These are phyloP conservation scores for Melanostoma scalare DNA, from an alignment of 2,888 invertebrate species.

Conservation along the genomic window DNA sequence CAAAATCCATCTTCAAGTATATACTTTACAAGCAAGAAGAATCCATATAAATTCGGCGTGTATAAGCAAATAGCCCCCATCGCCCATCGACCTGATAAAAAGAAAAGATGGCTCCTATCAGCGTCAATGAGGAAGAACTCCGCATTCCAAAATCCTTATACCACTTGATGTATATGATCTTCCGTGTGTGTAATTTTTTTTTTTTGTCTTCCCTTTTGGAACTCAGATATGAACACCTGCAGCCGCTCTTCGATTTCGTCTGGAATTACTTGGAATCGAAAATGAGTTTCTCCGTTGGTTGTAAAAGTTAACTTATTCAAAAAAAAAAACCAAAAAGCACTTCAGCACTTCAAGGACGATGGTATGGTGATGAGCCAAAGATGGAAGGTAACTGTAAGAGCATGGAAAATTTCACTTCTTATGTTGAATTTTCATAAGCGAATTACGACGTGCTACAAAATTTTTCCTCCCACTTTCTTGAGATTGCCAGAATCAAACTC, in stretches of 20 bases:
- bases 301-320: slow-evolving; percentile 15
- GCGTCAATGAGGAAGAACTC: not conserved
- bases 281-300: slow-evolving; percentile 36
- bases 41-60: too few relatives aligned
- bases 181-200: slow-evolving; percentile 23
- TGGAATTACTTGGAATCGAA: slow-evolving; percentile 44
- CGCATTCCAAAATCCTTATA: slow-evolving; percentile 20
- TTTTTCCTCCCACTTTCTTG: slow-evolving; percentile 12
- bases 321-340: slow-evolving; percentile 23
- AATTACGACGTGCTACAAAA: slow-evolving; percentile 61
- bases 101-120: too few relatives aligned
- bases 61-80: too few relatives aligned
- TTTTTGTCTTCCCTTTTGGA: slow-evolving; percentile 12
- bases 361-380: not conserved
- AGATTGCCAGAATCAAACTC: slow-evolving; percentile 9
- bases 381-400: not conserved
- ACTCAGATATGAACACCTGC: slow-evolving; percentile 24
- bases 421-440: slow-evolving; percentile 66
- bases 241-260: slow-evolving; percentile 18
- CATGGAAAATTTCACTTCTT: slow-evolving; percentile 36
- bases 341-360: slow-evolving; percentile 40
- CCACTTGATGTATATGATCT: slow-evolving; percentile 25
- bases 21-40: too few relatives aligned
- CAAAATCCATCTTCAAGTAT: too few relatives aligned
- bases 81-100: too few relatives aligned